A percentile compares a stretch with the other conserved stretches of the same genome.
Evolutionary conservation across 2,113 vertebrate species (phyloP).

Genomic region (Lepidothrix coronata): DNA sequence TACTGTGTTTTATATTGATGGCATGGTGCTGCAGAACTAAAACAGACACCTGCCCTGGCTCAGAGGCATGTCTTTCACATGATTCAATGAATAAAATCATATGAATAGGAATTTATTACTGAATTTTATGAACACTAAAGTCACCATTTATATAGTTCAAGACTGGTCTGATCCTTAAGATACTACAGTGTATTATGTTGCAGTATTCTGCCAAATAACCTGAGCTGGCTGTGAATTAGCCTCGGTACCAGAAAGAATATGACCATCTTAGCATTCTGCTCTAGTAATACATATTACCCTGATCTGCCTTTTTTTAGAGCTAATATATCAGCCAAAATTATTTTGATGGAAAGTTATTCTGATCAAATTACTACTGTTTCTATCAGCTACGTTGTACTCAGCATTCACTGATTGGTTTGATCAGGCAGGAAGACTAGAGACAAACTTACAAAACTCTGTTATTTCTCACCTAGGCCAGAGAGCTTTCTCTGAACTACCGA

Average conservation of each 20-base stretch:
- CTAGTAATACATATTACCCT: neutral
- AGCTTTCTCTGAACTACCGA: neutral
- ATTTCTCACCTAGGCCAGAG: neutral
- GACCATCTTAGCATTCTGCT: neutral
- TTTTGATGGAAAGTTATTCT: neutral
- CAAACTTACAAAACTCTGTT: neutral
- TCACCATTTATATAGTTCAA: neutral
- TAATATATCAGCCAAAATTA: neutral
- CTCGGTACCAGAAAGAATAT: neutral
- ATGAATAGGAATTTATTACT: constrained; percentile 8
- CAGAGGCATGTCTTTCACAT: neutral
- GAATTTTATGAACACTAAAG: constrained; percentile 2
- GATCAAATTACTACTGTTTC: neutral
- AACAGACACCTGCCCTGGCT: neutral
- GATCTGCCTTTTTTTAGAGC: neutral
- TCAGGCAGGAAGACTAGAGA: neutral
- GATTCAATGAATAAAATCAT: neutral
- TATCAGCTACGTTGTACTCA: neutral
- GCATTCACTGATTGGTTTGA: neutral
- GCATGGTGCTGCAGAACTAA: neutral
- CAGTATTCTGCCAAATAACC: neutral
- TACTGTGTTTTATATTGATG: neutral
- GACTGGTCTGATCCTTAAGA: neutral
- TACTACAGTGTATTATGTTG: neutral
- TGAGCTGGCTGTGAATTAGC: neutral